A percentile compares a stretch with the other conserved stretches of the same genome.
phyloP scores from a whole-genome alignment of 2,113 vertebrate genomes.

The Illadopsis cleaveri region DNA sequence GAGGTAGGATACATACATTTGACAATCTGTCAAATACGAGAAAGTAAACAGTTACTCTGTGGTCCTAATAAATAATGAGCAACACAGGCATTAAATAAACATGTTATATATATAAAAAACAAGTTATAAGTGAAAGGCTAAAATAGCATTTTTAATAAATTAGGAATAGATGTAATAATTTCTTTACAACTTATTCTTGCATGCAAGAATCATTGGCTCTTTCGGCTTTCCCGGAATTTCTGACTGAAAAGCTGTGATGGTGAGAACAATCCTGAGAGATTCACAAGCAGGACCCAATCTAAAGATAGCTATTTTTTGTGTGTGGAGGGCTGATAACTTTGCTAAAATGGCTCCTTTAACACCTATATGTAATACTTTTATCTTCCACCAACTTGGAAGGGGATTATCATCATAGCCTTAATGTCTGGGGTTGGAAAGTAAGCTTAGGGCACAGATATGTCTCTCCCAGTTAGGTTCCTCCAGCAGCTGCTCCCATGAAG shows the following conservation, averaged over 20 bases:
- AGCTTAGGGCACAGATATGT: neutral
- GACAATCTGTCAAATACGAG: slow-evolving; percentile 72
- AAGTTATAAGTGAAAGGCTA: slow-evolving; percentile 28
- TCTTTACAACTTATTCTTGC: slow-evolving; percentile 44
- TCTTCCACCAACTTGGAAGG: neutral
- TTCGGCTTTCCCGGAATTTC: slow-evolving; percentile 30
- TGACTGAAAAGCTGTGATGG: neutral
- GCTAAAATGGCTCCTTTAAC: neutral
- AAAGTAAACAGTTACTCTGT: slow-evolving; percentile 77
- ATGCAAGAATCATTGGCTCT: slow-evolving; percentile 21
- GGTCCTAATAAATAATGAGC: slow-evolving; percentile 77
- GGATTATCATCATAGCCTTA: neutral
- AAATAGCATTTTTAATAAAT: slow-evolving; percentile 73
- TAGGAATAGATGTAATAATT: slow-evolving; percentile 59
- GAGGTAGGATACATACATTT: slow-evolving; percentile 81
- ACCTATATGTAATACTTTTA: slow-evolving; percentile 1
- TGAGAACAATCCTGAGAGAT: neutral
- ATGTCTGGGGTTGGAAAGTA: neutral
- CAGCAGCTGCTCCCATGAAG: slow-evolving; percentile 90
- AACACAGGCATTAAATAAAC: slow-evolving; percentile 73
- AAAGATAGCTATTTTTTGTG: neutral
- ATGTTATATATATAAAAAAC: slow-evolving; percentile 29
- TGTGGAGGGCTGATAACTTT: neutral
- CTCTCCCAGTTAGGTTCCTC: slow-evolving; percentile 76
- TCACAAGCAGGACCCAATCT: slow-evolving; percentile 2